Conservation (phyloP, 1,140 invertebrate species). For the Lamellibrachia luymesi region DNA sequence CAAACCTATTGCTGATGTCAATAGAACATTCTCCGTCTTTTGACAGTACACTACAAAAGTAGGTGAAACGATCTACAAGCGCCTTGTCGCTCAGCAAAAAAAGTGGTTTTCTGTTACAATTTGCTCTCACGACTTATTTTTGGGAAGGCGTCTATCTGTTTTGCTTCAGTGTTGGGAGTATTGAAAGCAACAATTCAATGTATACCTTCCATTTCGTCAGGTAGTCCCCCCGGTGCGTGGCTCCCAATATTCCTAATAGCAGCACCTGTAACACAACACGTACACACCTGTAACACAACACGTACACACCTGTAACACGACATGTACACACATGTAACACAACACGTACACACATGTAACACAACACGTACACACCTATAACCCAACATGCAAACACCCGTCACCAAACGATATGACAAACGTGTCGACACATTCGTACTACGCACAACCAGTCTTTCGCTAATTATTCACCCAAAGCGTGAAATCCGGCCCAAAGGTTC, state of each 20-base stretch:
- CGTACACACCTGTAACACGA: background rate
- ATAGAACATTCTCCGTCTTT: no score
- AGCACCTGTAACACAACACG: background rate
- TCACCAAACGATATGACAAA: background rate
- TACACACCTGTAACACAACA: background rate
- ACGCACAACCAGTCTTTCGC: background rate
- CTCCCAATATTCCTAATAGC: constrained; percentile 11
- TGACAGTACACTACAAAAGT: no score
- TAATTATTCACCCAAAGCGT: background rate
- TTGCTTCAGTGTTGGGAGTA: no score
- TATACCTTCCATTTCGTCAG: constrained; percentile 2
- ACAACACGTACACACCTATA: background rate
- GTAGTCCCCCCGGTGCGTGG: background rate
- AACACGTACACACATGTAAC: background rate
- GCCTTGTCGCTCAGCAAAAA: no score
- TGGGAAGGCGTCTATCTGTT: no score
- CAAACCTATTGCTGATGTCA: no score
- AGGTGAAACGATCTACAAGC: no score
- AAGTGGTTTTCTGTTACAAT: no score
- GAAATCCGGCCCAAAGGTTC: no score
- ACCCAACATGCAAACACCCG: background rate
- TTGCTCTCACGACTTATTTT: no score
- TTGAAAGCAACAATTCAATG: no score
- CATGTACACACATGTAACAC: background rate
- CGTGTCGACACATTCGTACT: background rate